Evolutionary conservation across 2,888 invertebrate species (phyloP), one percentile per base, ranked within the genome.

Genomic region (Drosophila austrosaltans): DNA sequence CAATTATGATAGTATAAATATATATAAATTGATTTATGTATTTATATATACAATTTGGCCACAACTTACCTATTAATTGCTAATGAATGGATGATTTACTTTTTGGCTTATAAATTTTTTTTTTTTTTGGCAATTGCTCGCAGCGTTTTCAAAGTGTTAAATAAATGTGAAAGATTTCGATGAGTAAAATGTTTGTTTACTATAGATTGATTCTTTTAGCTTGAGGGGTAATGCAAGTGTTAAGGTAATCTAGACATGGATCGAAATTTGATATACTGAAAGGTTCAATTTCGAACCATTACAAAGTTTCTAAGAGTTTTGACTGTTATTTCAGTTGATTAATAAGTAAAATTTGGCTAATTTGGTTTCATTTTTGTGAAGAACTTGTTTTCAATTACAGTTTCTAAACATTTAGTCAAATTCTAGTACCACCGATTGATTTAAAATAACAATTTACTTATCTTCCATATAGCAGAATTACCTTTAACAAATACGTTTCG

Each of bases 11-110:
- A 72, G 1, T 40, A 67, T 56, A 59, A 62, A 44, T 39, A 58
- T n/a, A 56, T 40, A 62, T 59, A 30, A n/a, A 54, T 66, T 22
- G 44, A 54, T 66, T 22, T 30, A 57, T 68, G 36, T 63, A 59
- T 36, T 8, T 60, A 48, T 48, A 20, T 3, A 48, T 48, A 48
- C 48, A 48, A 12, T 25, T 56, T 22, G 36, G 65, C 60, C 72
- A 58, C 62, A 72, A 82, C 82, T 82, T 85, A 82, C 82, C 82
- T 53, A 59, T 63, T 68, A 73, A 63, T 68, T 22, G 56, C 63
- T 73, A 63, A 73, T 61, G 64, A 62, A 61, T 53, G 63, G 68
- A 32, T 56, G 57, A 60, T 44, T 48, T 48, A 25, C 48, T 25
- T 48, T 48, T 48, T 42, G 6, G 63, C 53, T 63, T 54, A 32